Base-by-base conservation (phyloP, 2,113 vertebrate genomes). In the Uria aalge region DNA sequence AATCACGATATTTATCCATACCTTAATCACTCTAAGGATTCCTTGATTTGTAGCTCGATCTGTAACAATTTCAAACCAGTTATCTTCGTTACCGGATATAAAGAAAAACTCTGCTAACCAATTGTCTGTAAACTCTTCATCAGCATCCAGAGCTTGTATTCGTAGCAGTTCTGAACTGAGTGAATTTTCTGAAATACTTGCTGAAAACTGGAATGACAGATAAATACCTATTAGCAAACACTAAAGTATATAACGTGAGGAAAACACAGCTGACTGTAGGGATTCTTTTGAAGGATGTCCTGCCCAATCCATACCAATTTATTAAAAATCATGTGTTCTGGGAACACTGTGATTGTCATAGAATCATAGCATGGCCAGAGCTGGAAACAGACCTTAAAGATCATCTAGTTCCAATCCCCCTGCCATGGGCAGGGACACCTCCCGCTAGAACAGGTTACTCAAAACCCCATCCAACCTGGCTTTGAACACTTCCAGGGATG, bases 1-100 rank as follows among this genome's bases (percentile, higher is more conserved):
- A 67, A 96, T 85, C 48, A 89, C 30, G 90, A 22, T 67, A 64
- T 79, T 77, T 45, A 22, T 92, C 74, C 95, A 79, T 98, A 98
- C 98, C 98, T 98, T 98, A 86, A 98, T 68, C 30, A 99, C 98
- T 98, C 98, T 98, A 68, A 99, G 95, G 86, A 99, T 94, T 77
- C 99, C 99, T 94, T 99, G 98, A 14, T 99, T 99, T 93, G 99
- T 99, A 13, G 92, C 73, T 50, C 98, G 95, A 94, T 99, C 99
- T 41, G 98, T 99, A 85, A 83, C 94, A 40, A 99, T 99, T 86
- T 98, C 98, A 96, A 99, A 99, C 85, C 98, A 98, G 22, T 98
- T 98, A 4, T 98, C 98, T 88, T 99, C 99, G 75, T 99, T 99
- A 88, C 99, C 99, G 15, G 98, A 98, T 55, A 98, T 94, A 90